Percentiles rank a stretch among this genome's conserved stretches.
Evolutionary conservation across 2,113 vertebrate species (phyloP).

Genomic region (Halichoerus grypus): DNA sequence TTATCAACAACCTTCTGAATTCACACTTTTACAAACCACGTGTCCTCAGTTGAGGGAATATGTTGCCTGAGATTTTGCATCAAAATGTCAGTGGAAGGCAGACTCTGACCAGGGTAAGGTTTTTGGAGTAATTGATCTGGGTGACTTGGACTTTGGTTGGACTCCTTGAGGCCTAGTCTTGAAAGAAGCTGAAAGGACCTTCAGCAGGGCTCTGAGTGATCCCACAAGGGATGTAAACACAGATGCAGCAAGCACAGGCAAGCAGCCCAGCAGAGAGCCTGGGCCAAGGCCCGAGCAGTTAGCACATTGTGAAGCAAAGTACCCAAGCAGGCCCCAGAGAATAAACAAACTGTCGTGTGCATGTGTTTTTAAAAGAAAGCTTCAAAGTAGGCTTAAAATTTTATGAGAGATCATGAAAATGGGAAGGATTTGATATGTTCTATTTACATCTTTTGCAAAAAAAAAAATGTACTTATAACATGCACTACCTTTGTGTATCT

Average conservation of each 20-base stretch:
- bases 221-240: conserved; percentile 82
- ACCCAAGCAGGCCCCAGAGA: conserved; percentile 47
- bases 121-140: conserved; percentile 83
- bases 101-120: conserved; percentile 81
- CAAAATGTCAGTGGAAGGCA: conserved; percentile 86
- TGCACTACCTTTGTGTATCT: neutral
- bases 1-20: conserved; percentile 90
- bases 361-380: conserved; percentile 29
- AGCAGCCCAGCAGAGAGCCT: conserved; percentile 53
- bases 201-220: conserved; percentile 76
- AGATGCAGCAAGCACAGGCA: conserved; percentile 80
- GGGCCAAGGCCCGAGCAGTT: conserved; percentile 73
- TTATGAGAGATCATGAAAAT: conserved; percentile 43
- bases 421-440: neutral
- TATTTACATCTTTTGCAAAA: conserved; percentile 35
- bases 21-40: conserved; percentile 82
- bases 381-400: conserved; percentile 37
- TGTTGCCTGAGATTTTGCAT: conserved; percentile 82
- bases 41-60: conserved; percentile 85
- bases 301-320: conserved; percentile 24
- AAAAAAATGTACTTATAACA: neutral
- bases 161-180: conserved; percentile 76
- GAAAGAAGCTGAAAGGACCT: conserved; percentile 84
- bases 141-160: conserved; percentile 82
- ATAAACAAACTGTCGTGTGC: conserved; percentile 58